phyloP scores from a whole-genome alignment of 2,888 invertebrate species.

The Eupelmus urozonus region DNA sequence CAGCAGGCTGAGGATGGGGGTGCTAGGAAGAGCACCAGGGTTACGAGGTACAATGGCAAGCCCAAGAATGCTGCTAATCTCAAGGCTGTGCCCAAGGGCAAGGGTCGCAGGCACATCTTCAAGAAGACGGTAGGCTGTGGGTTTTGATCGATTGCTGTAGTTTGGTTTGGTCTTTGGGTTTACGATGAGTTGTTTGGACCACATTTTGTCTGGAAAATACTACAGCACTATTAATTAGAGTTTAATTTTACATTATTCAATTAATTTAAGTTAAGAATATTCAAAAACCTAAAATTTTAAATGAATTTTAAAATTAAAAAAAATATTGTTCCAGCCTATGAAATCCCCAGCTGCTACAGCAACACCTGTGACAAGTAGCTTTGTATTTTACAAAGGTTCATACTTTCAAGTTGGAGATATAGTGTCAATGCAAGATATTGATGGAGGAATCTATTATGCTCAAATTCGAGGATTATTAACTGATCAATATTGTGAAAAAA shows the following conservation, averaged over 20 bases:
- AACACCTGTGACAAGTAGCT: slow-evolving; percentile 88
- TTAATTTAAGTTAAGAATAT: too few relatives aligned
- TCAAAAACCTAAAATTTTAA: too few relatives aligned
- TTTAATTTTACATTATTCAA: too few relatives aligned
- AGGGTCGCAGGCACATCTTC: slow-evolving; percentile 87
- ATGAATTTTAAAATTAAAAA: not conserved
- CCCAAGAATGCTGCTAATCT: slow-evolving; percentile 75
- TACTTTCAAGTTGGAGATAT: slow-evolving; percentile 95
- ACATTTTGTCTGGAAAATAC: too few relatives aligned
- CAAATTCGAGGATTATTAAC: slow-evolving; percentile 93
- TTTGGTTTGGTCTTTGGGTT: too few relatives aligned
- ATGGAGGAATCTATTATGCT: slow-evolving; percentile 90
- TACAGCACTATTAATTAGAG: too few relatives aligned
- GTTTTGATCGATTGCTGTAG: too few relatives aligned
- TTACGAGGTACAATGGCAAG: slow-evolving; percentile 82
- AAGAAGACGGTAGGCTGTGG: slow-evolving; percentile 80
- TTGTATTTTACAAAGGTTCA: slow-evolving; percentile 87
- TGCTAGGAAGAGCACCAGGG: slow-evolving; percentile 69
- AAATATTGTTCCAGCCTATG: slow-evolving; percentile 79
- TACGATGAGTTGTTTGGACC: too few relatives aligned
- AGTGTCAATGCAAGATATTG: slow-evolving; percentile 88
- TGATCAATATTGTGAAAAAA: slow-evolving; percentile 95
- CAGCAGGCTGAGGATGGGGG: not conserved
- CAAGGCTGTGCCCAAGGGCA: slow-evolving; percentile 81
- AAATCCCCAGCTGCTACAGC: slow-evolving; percentile 90